Conservation (phyloP, 2,113 vertebrate species). For the Pyrgilauda ruficollis region DNA sequence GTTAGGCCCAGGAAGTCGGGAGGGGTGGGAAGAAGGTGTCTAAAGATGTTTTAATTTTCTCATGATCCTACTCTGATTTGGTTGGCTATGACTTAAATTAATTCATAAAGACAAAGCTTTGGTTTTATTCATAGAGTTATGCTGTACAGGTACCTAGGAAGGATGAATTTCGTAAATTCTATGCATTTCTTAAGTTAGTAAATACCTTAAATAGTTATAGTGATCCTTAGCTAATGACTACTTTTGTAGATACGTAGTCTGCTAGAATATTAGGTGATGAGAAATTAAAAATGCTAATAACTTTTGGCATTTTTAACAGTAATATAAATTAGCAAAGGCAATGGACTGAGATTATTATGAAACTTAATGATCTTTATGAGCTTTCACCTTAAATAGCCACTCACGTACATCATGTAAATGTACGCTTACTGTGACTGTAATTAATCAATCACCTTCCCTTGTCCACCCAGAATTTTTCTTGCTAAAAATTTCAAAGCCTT, state of each 20-base stretch:
- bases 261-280: neutral
- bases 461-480: slow-evolving; percentile 32
- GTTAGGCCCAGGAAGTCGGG: neutral
- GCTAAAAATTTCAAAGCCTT: slow-evolving; percentile 25
- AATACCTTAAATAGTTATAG: neutral
- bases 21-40: neutral
- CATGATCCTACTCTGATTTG: neutral
- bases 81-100: neutral
- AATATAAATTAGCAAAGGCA: slow-evolving; percentile 35
- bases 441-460: slow-evolving; percentile 25
- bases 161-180: neutral
- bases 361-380: slow-evolving; percentile 39
- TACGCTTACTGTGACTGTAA: slow-evolving; percentile 42
- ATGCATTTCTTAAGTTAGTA: neutral
- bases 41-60: neutral
- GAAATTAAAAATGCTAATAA: neutral
- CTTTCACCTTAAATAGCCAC: slow-evolving; percentile 40
- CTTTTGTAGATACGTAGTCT: neutral
- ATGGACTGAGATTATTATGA: neutral
- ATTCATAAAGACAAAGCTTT: neutral
- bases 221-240: neutral
- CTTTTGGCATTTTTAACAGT: neutral
- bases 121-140: neutral
- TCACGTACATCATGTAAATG: slow-evolving; percentile 40
- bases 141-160: neutral